These are phyloP conservation scores for Conus betulinus DNA, from an alignment of 1,140 invertebrate species.

Conservation along the genomic window DNA sequence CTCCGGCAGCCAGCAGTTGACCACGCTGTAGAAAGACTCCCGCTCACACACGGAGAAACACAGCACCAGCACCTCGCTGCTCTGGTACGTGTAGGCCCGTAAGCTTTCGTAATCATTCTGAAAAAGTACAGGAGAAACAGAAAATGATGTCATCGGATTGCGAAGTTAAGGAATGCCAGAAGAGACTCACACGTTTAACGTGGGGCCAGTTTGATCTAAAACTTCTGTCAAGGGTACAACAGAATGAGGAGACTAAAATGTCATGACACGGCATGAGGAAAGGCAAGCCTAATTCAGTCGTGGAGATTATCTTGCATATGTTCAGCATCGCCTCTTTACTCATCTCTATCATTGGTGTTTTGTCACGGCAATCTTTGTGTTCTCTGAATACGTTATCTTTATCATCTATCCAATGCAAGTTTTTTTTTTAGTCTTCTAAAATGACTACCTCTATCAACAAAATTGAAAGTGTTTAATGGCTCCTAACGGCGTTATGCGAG, in stretches of 20 bases:
- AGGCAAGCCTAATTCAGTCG: too few species aligned
- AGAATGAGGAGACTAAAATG: background rate
- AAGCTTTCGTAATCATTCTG: conserved; percentile 77
- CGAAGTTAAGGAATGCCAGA: too few species aligned
- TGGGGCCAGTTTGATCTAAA: background rate
- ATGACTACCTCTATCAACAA: too few species aligned
- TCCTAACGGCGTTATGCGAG: too few species aligned
- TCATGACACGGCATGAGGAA: background rate
- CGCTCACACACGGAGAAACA: conserved; percentile 99
- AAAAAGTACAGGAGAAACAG: conserved; percentile 23
- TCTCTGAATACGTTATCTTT: too few species aligned
- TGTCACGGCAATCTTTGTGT: too few species aligned
- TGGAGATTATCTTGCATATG: too few species aligned
- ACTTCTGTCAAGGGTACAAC: background rate
- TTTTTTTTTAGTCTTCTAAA: too few species aligned
- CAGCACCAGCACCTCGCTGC: conserved; percentile 98
- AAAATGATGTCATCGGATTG: background rate
- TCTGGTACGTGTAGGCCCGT: conserved; percentile 94
- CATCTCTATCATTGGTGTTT: too few species aligned
- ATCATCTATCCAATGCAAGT: too few species aligned
- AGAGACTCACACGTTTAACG: background rate
- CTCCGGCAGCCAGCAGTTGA: conserved; percentile 85
- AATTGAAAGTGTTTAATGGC: too few species aligned
- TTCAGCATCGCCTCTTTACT: too few species aligned
- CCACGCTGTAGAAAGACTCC: conserved; percentile 97